Evolutionary conservation across 2,797 vertebrate genomes (phyloP), one percentile per base, ranked within the genome.

Genomic region (Alauda arvensis): DNA sequence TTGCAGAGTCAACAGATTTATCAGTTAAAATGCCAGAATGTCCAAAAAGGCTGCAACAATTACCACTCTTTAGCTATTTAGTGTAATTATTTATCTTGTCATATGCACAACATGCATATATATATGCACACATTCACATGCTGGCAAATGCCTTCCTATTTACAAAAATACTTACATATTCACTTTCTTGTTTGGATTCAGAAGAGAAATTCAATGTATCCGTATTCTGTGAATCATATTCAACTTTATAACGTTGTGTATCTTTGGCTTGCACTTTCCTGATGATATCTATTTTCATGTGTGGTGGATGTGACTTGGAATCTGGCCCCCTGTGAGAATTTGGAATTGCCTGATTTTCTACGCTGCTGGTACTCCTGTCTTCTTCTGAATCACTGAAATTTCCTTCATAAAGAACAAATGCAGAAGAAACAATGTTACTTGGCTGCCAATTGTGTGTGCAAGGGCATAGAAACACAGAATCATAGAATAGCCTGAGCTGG

Each of bases 161-260:
- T 59, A 61, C 56, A 77, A 53, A 66, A 75, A 90, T 93, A 97
- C 98, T 99, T 96, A 99, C 98, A 53, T 98, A 98, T 96, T 99
- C 98, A 12, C 97, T 97, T 94, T 98, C 98, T 92, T 96, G 97
- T 94, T 98, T 98, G 93, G 97, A 98, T 94, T 99, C 98, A 4
- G 98, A 98, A 95, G 98, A 98, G 90, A 98, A 98, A 96, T 98
- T 99, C 94, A 98, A 96, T 42, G 98, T 98, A 94, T 99, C 98
- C 1, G 96, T 98, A 92, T 97, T 98, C 96, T 98, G 98, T 0
- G 97, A 97, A 77, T 98, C 96, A n/a, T 97, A 98, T 83, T 98
- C 97, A 13, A 97, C 96, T 94, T 98, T 98, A 94, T 98, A 98
- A 86, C 96, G 98, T 76, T 98, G 98, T 19, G 95, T 97, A 90